Evolutionary conservation across 2,797 vertebrate genomes (phyloP).

Genomic region (Etheostoma perlongum): DNA sequence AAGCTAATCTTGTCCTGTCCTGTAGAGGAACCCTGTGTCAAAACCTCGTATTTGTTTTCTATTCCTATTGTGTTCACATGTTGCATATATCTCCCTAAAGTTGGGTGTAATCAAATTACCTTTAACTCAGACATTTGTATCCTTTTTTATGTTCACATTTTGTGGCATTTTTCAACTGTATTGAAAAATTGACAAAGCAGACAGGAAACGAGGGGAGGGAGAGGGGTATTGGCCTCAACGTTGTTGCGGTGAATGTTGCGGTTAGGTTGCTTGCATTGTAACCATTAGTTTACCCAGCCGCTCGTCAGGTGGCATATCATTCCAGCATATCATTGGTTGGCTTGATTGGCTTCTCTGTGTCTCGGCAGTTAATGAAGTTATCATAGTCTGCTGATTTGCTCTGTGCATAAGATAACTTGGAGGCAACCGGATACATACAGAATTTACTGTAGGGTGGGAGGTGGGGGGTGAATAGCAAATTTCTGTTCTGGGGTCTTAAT

Average conservation of each 20-base stretch:
- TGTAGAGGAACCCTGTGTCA: neutral
- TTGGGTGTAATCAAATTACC: neutral
- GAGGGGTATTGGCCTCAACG: no score
- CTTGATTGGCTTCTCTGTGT: neutral
- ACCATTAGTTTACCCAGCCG: neutral
- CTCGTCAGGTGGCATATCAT: neutral
- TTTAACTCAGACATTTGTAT: neutral
- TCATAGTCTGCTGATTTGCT: neutral
- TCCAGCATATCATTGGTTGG: neutral
- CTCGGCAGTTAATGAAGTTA: neutral
- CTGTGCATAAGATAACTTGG: neutral
- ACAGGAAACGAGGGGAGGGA: no score
- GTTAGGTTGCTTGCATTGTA: neutral
- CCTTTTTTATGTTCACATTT: neutral
- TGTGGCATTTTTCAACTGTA: no score
- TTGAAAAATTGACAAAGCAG: no score
- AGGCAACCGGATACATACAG: neutral
- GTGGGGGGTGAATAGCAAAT: neutral
- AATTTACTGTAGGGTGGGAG: neutral
- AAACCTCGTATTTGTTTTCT: neutral
- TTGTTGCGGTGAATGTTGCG: neutral
- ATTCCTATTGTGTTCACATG: neutral
- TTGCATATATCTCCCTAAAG: neutral
- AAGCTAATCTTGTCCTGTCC: neutral
- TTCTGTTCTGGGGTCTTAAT: neutral